Percentiles rank a stretch among this genome's conserved stretches.
Evolutionary conservation across 2,888 invertebrate genomes (phyloP).

Genomic region (Amiota communis): DNA sequence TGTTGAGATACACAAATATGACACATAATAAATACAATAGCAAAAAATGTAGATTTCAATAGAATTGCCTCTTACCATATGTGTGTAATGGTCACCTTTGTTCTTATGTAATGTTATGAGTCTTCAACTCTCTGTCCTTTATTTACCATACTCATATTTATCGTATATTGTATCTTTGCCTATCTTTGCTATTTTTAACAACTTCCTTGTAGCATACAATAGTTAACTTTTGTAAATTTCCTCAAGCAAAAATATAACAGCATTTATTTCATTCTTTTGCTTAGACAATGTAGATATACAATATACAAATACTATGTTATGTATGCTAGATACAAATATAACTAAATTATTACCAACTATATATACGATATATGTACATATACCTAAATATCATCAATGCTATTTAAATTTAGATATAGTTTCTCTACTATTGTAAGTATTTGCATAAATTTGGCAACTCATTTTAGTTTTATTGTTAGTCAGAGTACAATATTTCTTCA

Average conservation of each 20-base stretch:
- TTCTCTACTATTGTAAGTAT: background rate
- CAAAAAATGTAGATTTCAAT: too few species aligned
- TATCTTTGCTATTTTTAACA: conserved; percentile 23
- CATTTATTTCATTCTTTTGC: background rate
- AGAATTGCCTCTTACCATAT: too few species aligned
- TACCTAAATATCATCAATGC: too few species aligned
- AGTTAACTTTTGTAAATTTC: background rate
- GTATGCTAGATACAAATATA: background rate
- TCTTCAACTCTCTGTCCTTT: background rate
- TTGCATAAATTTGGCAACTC: conserved; percentile 31
- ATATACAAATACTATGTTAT: background rate
- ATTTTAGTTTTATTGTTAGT: conserved; percentile 2
- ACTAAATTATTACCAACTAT: background rate
- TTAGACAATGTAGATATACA: background rate
- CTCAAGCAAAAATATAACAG: background rate
- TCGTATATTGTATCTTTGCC: background rate
- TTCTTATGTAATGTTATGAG: conserved; percentile 19
- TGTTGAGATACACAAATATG: too few species aligned
- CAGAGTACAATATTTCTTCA: background rate
- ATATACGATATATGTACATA: too few species aligned
- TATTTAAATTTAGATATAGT: too few species aligned
- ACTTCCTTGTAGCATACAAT: background rate
- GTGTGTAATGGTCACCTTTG: conserved; percentile 19
- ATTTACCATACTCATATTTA: background rate
- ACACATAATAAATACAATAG: too few species aligned